Base-by-base conservation (phyloP, 2,113 vertebrate species). In the Limanda limanda region DNA sequence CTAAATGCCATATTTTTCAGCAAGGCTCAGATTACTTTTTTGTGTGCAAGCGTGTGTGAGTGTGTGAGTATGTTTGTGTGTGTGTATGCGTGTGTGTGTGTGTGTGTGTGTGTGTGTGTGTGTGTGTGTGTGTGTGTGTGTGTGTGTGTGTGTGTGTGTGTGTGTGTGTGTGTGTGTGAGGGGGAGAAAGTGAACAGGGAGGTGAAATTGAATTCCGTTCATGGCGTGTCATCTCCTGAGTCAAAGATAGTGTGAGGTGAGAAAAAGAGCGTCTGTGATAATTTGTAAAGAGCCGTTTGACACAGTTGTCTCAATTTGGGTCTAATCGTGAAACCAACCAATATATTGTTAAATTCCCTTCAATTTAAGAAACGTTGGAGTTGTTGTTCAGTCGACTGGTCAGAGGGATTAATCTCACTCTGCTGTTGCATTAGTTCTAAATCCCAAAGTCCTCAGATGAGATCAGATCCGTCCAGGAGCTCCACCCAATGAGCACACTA, bases 121-220 rank as follows among this genome's bases (percentile, higher is more conserved):
- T 57, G 25, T 17, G 55, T 15, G 55, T n/a, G 59, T n/a, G 59
- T n/a, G 59, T 21, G 52, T 51, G 31, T 61, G 24, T 35, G 17
- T 20, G 15, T 60, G 18, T 57, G 56, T 57, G 24, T 57, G 55
- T 57, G 23, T 57, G 55, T 25, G 42, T 24, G 47, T 25, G 42
- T 4, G 27, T 57, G 73, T 48, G 0, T 68, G 31, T n/a, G 56
- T 60, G 60, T 68, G 59, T 47, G n/a, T 17, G 23, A 67, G 37
- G 51, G 15, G 35, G 0, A 62, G 23, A 73, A 62, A 37, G 8
- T 23, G 64, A 74, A 25, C 23, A 55, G 31, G 51, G 35, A 84
- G 82, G 64, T 65, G 78, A 83, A 85, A 82, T 71, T 89, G 75
- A 86, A 91, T 86, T 89, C 84, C 77, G 58, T 85, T 85, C 42